A percentile compares a stretch with the other conserved stretches of the same genome.
Evolutionary conservation across 2,797 vertebrate genomes (phyloP).

Genomic region (Hipposideros larvatus): DNA sequence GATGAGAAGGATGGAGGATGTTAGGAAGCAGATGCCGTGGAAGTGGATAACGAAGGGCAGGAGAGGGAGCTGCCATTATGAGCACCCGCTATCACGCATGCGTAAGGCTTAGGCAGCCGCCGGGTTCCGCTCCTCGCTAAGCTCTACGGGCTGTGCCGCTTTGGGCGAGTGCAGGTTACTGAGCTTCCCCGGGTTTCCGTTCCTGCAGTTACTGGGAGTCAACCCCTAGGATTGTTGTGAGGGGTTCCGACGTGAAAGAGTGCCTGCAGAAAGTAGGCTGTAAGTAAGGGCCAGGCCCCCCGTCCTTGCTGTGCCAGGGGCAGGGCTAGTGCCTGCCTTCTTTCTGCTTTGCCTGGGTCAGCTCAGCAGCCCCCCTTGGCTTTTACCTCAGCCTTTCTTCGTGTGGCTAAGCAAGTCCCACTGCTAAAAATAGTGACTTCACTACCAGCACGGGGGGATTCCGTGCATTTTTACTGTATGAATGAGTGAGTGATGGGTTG

Average conservation of each 20-base stretch:
- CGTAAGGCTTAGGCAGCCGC: background rate
- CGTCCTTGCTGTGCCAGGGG: background rate
- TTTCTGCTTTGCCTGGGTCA: background rate
- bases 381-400: background rate
- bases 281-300: background rate
- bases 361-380: background rate
- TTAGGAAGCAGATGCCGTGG: background rate
- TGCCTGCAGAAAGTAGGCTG: background rate
- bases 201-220: background rate
- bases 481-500: background rate
- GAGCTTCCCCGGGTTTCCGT: background rate
- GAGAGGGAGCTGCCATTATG: background rate
- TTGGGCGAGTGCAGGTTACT: background rate
- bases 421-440: background rate
- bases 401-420: background rate
- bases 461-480: background rate
- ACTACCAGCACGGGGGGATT: background rate
- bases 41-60: background rate
- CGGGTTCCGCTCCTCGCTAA: background rate
- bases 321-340: background rate
- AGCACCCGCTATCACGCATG: rapidly evolving
- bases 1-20: background rate
- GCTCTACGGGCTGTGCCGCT: background rate
- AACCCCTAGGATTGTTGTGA: background rate
- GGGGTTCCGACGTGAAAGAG: background rate